Evolutionary conservation across 2,888 invertebrate genomes (phyloP), one percentile per base, ranked within the genome.

Genomic region (Ectemnius cavifrons): DNA sequence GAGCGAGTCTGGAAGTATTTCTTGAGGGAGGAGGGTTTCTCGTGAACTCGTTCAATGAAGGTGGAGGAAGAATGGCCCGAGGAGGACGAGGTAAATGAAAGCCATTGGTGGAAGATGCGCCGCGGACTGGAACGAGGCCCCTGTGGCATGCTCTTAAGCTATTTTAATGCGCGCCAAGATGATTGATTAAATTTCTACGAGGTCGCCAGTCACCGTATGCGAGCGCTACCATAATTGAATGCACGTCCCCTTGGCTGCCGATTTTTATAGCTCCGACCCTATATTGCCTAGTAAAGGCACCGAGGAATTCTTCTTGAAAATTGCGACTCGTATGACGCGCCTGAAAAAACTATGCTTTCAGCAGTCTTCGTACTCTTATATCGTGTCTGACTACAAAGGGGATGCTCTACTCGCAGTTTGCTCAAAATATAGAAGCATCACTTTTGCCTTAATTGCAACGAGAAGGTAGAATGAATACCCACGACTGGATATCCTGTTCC

Each of bases 121-220:
- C 61, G 62, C 49, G 47, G 71, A 71, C 69, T 74, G 63, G 58
- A 79, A 61, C 65, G 75, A 72, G 78, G 78, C 75, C 68, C 28
- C 64, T 63, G 63, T 74, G 77, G 72, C 72, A 68, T 78, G 73
- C 64, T 59, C 63, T 60, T 58, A 28, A 67, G 75, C 72, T 78
- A 80, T 82, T 82, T 82, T 78, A 82, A 82, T 76, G 74, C 74
- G 65, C 67, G 52, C 61, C 46, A 62, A 80, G 82, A 82, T 80
- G 82, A 82, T 82, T 80, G 82, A 82, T 82, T 82, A 82, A 82
- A 82, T 82, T 81, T 82, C 80, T 80, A 52, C 81, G 73, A 63
- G 59, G 37, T 37, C 37, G 75, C 62, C 47, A 68, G 60, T 46
- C 67, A 62, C 68, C 37, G 37, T 37, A 6, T 11, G 37, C 5